Evolutionary conservation across 2,888 invertebrate genomes (phyloP).

Genomic region (Calliopum simillimum): DNA sequence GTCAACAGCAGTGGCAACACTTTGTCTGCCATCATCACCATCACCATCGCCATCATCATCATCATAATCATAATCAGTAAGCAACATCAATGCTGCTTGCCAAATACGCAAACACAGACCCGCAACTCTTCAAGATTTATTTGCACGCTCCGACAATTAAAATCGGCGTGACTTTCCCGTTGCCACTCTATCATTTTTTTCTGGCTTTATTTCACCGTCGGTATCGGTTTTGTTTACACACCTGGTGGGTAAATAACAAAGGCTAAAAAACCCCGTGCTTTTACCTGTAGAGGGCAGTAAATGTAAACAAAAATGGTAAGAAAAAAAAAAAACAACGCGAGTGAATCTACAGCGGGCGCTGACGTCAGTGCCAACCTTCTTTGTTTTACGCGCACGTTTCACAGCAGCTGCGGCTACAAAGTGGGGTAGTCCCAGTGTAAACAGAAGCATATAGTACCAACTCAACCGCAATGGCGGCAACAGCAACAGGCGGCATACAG

Average conservation of each 20-base stretch:
- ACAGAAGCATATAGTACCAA: background rate
- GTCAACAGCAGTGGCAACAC: background rate
- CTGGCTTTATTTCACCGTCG: background rate
- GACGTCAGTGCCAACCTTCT: constrained; percentile 11
- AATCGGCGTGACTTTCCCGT: constrained; percentile 25
- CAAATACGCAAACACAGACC: constrained; percentile 29
- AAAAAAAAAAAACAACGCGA: background rate
- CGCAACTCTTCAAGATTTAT: constrained; percentile 16
- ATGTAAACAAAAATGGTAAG: background rate
- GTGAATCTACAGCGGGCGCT: background rate
- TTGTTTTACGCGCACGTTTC: background rate
- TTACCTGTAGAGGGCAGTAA: background rate
- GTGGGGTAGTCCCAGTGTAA: background rate
- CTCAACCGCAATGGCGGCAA: background rate
- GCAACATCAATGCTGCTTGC: constrained; percentile 19
- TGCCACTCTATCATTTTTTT: constrained; percentile 1
- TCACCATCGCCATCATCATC: background rate
- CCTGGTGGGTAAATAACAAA: too few species aligned
- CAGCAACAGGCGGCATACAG: too few species aligned
- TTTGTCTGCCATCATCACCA: background rate
- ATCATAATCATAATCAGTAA: background rate
- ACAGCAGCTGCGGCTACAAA: constrained; percentile 2
- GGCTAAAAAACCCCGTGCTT: too few species aligned
- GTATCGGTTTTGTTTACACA: too few species aligned
- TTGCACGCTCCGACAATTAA: constrained; percentile 29